Base-by-base conservation (phyloP, 2,113 vertebrate genomes). In the Puma concolor region DNA sequence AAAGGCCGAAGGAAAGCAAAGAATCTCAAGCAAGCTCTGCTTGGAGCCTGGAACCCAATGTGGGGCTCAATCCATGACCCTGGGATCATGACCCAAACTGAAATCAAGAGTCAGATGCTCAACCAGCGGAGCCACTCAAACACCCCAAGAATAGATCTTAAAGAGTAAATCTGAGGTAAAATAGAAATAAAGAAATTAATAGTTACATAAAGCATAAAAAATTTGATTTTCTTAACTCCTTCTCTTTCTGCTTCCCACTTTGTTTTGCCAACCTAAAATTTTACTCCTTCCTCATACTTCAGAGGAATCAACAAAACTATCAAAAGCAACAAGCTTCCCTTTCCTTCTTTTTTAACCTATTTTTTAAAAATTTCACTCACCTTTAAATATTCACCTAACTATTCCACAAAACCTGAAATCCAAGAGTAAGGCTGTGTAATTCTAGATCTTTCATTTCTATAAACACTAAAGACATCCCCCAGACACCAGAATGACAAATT, bases 311-410 rank as follows among this genome's bases (percentile, higher is more conserved):
- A 93, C 27, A 19, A 90, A 95, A 93, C 87, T 82, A 76, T 71
- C 57, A 81, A 86, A 93, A 11, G 33, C 90, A 74, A 80, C 15
- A 89, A 92, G 48, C 31, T 77, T 94, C 60, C 21, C 17, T 88
- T 95, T 86, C 41, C 11, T 71, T 77, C 60, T 44, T 80, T 88
- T 97, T 79, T 33, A 86, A 80, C 11, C 50, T 63, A 66, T 52
- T 50, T 74, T 74, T 60, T 17, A 72, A 60, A 93, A 27, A 60
- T 71, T 83, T 44, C 25, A 88, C 3, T 88, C 64, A 96, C 33
- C 81, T 74, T 67, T 52, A 91, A 96, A 79, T 84, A n/a, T 91
- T 93, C 15, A 52, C 48, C 38, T 90, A 90, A 86, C 21, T 79
- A 67, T 74, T 64, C 11, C 71, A 14, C 41, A 77, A 85, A 96